Conservation (phyloP, 1,140 invertebrate species). For the Meloidogyne hapla region DNA sequence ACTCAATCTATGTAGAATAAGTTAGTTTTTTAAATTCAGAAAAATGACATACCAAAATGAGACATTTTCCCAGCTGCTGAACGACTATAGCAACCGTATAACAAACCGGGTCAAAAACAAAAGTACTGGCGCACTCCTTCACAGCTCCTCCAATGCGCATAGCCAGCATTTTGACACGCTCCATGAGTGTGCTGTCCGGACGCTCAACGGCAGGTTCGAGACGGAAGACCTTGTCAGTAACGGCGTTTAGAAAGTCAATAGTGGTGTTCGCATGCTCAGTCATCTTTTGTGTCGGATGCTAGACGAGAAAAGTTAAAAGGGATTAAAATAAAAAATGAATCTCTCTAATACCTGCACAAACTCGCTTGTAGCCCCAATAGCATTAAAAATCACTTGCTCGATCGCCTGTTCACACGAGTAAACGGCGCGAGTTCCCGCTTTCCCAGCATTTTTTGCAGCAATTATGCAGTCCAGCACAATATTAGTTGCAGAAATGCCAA, state of each 20-base stretch:
- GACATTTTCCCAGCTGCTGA: constrained; percentile 34
- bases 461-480: constrained; percentile 39
- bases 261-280: constrained; percentile 41
- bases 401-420: constrained; percentile 20
- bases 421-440: not conserved
- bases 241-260: constrained; percentile 34
- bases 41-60: constrained; percentile 27
- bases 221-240: constrained; percentile 35
- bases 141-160: constrained; percentile 31
- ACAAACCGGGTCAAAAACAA: constrained; percentile 33
- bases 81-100: constrained; percentile 15
- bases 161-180: constrained; percentile 32
- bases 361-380: constrained; percentile 28
- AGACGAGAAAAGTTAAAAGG: too few species aligned
- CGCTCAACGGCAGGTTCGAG: constrained; percentile 18
- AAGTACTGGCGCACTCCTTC: constrained; percentile 20
- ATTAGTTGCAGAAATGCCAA: constrained; percentile 37
- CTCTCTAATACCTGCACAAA: constrained; percentile 32
- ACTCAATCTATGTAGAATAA: constrained; percentile 28
- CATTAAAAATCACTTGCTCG: constrained; percentile 27
- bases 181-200: constrained; percentile 22
- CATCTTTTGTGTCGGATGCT: constrained; percentile 33
- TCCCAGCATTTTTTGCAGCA: constrained; percentile 34
- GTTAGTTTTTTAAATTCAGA: not conserved
- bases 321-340: not conserved